Evolutionary conservation across 2,797 vertebrate genomes (phyloP), one percentile per base, ranked within the genome.

Genomic region (Melanotaenia pygmaea): DNA sequence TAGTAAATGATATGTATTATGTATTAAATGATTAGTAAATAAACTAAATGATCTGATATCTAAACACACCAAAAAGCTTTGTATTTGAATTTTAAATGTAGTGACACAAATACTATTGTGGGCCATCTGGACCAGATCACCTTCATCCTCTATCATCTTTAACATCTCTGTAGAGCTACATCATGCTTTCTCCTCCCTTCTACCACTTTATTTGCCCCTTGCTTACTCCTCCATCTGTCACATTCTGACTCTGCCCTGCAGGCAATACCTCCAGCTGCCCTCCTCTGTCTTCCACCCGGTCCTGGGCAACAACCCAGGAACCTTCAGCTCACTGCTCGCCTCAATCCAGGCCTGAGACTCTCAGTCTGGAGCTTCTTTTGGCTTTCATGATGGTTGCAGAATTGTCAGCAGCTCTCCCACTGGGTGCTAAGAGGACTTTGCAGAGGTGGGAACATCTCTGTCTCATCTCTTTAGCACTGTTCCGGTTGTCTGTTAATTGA

Each of bases 381-480:
- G 77, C 77, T 72, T 67, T 47, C 30, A 64, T 35, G 16, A 67
- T 11, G 62, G 74, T 20, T 30, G 54, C 64, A n/a, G 78, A 78
- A 68, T 74, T 90, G 88, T 86, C 86, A 86, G 82, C 84, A 66
- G 79, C 78, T 90, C 84, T 74, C 89, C 91, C 76, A 53, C 86
- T n/a, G 79, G 86, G 90, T 81, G 89, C 82, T 89, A 91, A 93
- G 82, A 86, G 70, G 80, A 62, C 72, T 78, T 82, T 80, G 77
- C 81, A 89, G 89, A 92, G 86, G 89, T 88, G 90, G 84, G 79
- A 90, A 93, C 80, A 75, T 88, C 89, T 93, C 81, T 86, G 80
- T 91, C 77, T 34, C 69, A 50, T 74, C 53, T 66, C 47, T 64
- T 40, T 65, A 64, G 65, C 65, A 61, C 64, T 30, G 22, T 20